A percentile compares a stretch with the other conserved stretches of the same genome.
phyloP scores from a whole-genome alignment of 2,888 invertebrate species.

The Plebejus melissa region DNA sequence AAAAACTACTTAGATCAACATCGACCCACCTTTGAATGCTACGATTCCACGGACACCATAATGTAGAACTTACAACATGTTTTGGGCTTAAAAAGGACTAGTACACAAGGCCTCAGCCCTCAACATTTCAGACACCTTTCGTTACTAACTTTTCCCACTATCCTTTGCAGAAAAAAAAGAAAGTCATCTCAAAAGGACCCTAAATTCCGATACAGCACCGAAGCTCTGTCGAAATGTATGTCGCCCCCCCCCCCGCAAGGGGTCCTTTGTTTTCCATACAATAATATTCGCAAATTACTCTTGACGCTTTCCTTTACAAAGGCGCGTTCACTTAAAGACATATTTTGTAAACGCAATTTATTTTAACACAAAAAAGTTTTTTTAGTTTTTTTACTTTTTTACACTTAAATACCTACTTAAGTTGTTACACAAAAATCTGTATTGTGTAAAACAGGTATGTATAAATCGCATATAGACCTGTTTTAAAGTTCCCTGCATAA shows the following conservation, averaged over 20 bases:
- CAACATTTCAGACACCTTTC: not conserved
- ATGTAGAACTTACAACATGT: not conserved
- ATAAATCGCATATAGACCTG: not conserved
- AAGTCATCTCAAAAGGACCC: not conserved
- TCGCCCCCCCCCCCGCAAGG: not conserved
- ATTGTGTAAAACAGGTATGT: not conserved
- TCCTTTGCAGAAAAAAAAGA: not conserved
- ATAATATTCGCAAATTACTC: slow-evolving; percentile 60
- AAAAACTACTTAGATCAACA: too few relatives aligned
- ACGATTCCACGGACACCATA: not conserved
- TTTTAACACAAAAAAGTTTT: not conserved
- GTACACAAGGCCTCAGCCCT: not conserved
- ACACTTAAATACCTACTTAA: not conserved
- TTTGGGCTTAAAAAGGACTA: not conserved
- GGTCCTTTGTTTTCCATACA: slow-evolving; percentile 50
- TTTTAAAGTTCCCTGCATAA: not conserved
- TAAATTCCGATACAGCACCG: not conserved
- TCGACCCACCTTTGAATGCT: not conserved
- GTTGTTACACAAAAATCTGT: slow-evolving; percentile 3
- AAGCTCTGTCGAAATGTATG: slow-evolving; percentile 19
- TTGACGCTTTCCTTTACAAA: slow-evolving; percentile 33
- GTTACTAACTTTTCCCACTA: not conserved
- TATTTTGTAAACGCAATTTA: not conserved
- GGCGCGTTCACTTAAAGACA: slow-evolving; percentile 10
- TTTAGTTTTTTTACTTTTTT: not conserved